Conservation (phyloP, 2,113 vertebrate species). For the Morone chrysops region DNA sequence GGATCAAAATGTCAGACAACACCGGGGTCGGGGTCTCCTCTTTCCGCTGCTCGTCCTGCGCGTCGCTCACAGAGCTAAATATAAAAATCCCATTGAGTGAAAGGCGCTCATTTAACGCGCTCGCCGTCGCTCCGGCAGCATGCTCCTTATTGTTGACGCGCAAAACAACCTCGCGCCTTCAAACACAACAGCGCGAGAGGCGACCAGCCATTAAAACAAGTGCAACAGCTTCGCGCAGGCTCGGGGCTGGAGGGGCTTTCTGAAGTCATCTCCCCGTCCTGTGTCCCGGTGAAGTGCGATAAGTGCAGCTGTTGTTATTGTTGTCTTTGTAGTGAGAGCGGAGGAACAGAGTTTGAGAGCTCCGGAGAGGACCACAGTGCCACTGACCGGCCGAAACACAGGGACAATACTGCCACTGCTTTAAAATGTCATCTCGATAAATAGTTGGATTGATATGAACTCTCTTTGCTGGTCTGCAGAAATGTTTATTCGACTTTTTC, state of each 20-base stretch:
- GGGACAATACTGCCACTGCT: conserved; percentile 5
- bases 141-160: conserved; percentile 72
- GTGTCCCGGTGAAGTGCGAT: conserved; percentile 38
- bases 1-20: conserved; percentile 63
- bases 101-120: conserved; percentile 71
- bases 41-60: conserved; percentile 43
- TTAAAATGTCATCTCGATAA: too few relatives aligned
- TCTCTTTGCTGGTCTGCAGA: background rate
- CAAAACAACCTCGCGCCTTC: conserved; percentile 41
- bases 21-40: conserved; percentile 53
- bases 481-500: background rate
- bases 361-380: conserved; percentile 69
- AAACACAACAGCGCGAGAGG: conserved; percentile 30
- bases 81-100: conserved; percentile 74
- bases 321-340: conserved; percentile 67
- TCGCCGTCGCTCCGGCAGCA: conserved; percentile 63
- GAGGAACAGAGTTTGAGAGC: conserved; percentile 48
- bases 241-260: background rate
- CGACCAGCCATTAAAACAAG: conserved; percentile 48
- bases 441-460: background rate
- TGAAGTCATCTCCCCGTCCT: conserved; percentile 56
- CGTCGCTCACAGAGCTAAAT: conserved; percentile 74
- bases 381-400: conserved; percentile 69
- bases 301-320: conserved; percentile 79
- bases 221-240: conserved; percentile 37